These are phyloP conservation scores for Smithornis capensis DNA, from an alignment of 2,113 vertebrate genomes.

Conservation along the genomic window DNA sequence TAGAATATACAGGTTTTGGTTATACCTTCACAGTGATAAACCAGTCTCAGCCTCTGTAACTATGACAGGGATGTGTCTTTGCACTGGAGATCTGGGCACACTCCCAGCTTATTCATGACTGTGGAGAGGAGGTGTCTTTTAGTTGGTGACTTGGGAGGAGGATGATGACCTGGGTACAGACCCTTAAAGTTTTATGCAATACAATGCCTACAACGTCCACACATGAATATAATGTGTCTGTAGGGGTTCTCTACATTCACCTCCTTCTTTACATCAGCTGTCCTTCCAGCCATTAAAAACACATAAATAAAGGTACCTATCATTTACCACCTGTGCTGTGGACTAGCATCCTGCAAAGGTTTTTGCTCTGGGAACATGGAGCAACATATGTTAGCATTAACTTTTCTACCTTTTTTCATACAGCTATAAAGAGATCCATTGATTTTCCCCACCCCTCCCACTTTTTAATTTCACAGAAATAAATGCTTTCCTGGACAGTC, in stretches of 20 bases:
- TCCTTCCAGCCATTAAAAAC: neutral
- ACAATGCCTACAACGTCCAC: neutral
- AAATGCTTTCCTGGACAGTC: constrained; percentile 63
- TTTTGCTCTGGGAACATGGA: constrained; percentile 12
- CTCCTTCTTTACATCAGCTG: neutral
- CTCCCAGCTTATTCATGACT: accelerated
- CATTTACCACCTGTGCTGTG: neutral
- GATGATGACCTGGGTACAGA: neutral
- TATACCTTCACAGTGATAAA: no score
- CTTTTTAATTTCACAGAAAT: constrained; percentile 57
- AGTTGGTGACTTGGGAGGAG: neutral
- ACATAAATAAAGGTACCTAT: neutral
- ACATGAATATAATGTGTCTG: accelerated
- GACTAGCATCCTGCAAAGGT: neutral
- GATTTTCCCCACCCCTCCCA: neutral
- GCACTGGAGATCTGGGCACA: neutral
- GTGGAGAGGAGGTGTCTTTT: neutral
- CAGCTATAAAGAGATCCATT: constrained; percentile 16
- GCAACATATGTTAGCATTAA: constrained; percentile 28
- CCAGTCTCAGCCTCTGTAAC: no score
- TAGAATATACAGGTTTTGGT: no score
- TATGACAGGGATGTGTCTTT: no score
- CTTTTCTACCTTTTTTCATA: constrained; percentile 4
- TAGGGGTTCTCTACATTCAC: neutral
- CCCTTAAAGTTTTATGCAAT: neutral